These are phyloP conservation scores for Drosophila silvestris DNA, from an alignment of 2,888 invertebrate species.

Conservation along the genomic window DNA sequence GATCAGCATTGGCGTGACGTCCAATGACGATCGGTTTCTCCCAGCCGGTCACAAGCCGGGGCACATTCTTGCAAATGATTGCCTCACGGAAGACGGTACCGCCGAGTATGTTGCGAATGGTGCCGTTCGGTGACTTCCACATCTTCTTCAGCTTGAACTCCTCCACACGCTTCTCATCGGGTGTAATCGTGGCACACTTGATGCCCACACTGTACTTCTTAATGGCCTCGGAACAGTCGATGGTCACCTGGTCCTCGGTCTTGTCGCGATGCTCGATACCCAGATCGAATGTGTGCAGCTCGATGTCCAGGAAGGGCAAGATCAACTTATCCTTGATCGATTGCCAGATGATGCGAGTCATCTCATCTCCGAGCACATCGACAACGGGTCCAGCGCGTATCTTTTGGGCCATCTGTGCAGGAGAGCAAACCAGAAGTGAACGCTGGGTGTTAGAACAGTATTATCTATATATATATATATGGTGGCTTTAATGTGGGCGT, in stretches of 20 bases:
- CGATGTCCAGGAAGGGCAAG: constrained; percentile 97
- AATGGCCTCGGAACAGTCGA: constrained; percentile 98
- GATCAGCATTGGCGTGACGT: constrained; percentile 99
- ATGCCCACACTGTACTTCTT: constrained; percentile 99
- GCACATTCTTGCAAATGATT: constrained; percentile 96
- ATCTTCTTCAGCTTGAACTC: constrained; percentile 95
- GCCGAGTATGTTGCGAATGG: constrained; percentile 94
- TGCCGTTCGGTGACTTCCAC: constrained; percentile 97
- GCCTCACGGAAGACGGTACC: constrained; percentile 92
- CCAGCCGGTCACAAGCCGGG: constrained; percentile 97
- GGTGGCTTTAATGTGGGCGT: constrained; percentile 3
- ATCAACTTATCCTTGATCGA: constrained; percentile 98
- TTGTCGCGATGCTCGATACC: constrained; percentile 97
- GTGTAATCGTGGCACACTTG: constrained; percentile 99
- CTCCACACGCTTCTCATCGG: constrained; percentile 97
- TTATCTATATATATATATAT: neutral
- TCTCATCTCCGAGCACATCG: constrained; percentile 97
- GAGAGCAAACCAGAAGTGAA: constrained; percentile 37
- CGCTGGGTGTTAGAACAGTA: constrained; percentile 17
- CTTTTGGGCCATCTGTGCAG: constrained; percentile 86
- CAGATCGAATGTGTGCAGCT: constrained; percentile 96
- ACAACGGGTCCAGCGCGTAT: constrained; percentile 95
- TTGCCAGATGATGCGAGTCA: constrained; percentile 99
- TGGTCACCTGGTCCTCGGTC: constrained; percentile 97
- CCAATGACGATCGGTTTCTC: constrained; percentile 98